phyloP scores from a whole-genome alignment of 2,797 vertebrate species.

The Takifugu ocellatus region DNA sequence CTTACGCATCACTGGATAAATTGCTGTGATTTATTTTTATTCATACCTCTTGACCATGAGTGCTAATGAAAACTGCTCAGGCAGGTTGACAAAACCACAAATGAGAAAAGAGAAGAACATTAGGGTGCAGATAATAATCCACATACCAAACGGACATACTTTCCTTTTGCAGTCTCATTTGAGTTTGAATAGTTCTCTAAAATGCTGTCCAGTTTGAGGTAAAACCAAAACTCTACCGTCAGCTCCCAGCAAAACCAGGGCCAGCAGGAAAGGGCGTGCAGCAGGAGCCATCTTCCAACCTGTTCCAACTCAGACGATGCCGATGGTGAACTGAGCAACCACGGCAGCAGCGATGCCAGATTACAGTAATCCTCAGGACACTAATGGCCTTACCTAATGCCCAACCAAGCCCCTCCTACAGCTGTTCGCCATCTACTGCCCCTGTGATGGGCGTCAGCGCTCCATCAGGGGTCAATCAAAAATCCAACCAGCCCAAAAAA shows the following conservation, averaged over 20 bases:
- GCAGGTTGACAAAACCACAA: slow-evolving; percentile 37
- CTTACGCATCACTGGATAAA: not conserved
- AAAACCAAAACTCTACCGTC: slow-evolving; percentile 75
- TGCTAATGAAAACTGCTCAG: slow-evolving; percentile 50
- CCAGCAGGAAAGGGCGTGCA: slow-evolving; percentile 69
- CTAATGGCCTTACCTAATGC: slow-evolving; percentile 84
- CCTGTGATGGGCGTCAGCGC: slow-evolving; percentile 13
- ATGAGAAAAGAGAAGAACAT: slow-evolving; percentile 28
- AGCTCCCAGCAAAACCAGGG: slow-evolving; percentile 81
- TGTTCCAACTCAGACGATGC: slow-evolving; percentile 51
- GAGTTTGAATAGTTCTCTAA: slow-evolving; percentile 8
- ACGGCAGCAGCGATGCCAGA: slow-evolving; percentile 69
- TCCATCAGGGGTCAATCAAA: slow-evolving; percentile 25
- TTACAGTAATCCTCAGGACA: slow-evolving; percentile 82
- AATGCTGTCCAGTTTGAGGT: slow-evolving; percentile 4
- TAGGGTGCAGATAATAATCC: not conserved
- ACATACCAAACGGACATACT: slow-evolving; percentile 25
- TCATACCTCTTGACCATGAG: slow-evolving; percentile 68
- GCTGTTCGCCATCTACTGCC: slow-evolving; percentile 35
- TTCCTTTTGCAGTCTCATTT: not conserved
- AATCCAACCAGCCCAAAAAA: slow-evolving; percentile 15
- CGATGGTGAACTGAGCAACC: slow-evolving; percentile 59
- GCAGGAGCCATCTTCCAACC: slow-evolving; percentile 77
- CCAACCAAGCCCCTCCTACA: slow-evolving; percentile 69
- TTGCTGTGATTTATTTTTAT: slow-evolving; percentile 12